These are phyloP conservation scores for Seladonia tumulorum DNA, from an alignment of 2,888 invertebrate genomes.

Conservation along the genomic window DNA sequence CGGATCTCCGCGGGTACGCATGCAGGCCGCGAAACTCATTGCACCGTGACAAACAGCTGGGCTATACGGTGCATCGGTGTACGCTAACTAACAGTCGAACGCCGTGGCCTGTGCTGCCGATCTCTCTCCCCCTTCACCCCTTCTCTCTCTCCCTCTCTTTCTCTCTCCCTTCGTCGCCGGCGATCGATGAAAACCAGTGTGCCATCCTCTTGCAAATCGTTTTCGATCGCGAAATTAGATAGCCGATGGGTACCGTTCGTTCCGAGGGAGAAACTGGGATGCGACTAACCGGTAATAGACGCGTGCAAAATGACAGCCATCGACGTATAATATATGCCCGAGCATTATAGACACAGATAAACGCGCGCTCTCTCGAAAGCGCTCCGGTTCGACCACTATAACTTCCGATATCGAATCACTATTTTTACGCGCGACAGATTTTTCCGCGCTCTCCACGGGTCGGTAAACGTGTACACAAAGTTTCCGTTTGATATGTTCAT, in stretches of 20 bases:
- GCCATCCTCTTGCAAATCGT: slow-evolving; percentile 28
- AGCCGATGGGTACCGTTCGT: slow-evolving; percentile 35
- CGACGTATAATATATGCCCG: slow-evolving; percentile 4
- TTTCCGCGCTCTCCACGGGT: not conserved
- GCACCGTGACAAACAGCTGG: slow-evolving; percentile 58
- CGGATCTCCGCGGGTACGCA: slow-evolving; percentile 30
- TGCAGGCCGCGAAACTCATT: slow-evolving; percentile 58
- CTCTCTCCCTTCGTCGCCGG: not conserved
- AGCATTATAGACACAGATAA: slow-evolving; percentile 4
- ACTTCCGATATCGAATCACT: slow-evolving; percentile 1
- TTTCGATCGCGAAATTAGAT: slow-evolving; percentile 18
- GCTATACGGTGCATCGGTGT: slow-evolving; percentile 29
- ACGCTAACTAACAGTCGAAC: slow-evolving; percentile 43
- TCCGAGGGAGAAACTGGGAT: slow-evolving; percentile 10
- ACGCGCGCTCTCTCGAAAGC: slow-evolving; percentile 1
- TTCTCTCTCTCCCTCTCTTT: not conserved
- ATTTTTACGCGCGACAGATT: not conserved
- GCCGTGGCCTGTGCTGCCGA: not conserved
- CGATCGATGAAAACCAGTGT: slow-evolving; percentile 28
- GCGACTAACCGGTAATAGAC: slow-evolving; percentile 6
- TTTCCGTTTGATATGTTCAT: not conserved
- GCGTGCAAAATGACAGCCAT: slow-evolving; percentile 5
- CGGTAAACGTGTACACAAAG: not conserved
- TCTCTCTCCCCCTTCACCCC: not conserved
- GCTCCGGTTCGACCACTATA: not conserved